Conservation (phyloP, 30 jellyfish, hydroid and myxozoan species). For the Rhopilema esculentum region DNA sequence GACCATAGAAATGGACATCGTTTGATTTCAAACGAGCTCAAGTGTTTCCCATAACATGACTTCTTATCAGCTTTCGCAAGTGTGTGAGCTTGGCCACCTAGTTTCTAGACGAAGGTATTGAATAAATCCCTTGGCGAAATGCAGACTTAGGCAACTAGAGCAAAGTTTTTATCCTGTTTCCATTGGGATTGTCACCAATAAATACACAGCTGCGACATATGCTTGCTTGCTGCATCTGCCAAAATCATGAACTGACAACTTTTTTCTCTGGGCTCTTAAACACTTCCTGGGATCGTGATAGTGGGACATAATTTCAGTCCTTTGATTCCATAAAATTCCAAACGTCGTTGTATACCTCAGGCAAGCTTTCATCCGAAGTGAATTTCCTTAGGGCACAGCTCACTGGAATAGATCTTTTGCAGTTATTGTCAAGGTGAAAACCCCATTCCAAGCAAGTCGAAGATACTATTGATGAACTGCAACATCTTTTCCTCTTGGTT, state of each 20-base stretch:
- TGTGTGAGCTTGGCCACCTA: conserved; percentile 57
- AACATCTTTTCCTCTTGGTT: conserved; percentile 24
- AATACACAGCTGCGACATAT: conserved; percentile 11
- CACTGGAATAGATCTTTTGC: not conserved
- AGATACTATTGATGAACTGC: conserved; percentile 1
- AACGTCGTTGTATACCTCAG: conserved; percentile 7
- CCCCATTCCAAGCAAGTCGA: conserved; percentile 10
- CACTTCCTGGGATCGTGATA: conserved; percentile 6
- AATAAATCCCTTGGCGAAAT: conserved; percentile 20
- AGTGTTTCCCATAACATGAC: conserved; percentile 23
- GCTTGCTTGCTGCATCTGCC: conserved; percentile 27
- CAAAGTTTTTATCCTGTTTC: conserved; percentile 9
- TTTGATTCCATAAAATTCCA: conserved; percentile 7
- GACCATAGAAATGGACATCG: conserved; percentile 48
- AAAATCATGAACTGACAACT: conserved; percentile 39
- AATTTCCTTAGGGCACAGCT: conserved; percentile 8
- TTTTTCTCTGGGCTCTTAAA: not conserved
- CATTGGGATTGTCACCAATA: not conserved
- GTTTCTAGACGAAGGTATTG: conserved; percentile 45
- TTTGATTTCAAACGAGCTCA: not conserved
- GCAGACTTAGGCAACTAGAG: conserved; percentile 37
- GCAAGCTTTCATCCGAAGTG: conserved; percentile 15
- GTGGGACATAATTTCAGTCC: conserved; percentile 16
- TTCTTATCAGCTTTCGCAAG: conserved; percentile 60
- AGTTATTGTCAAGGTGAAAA: not conserved